Percentiles rank a stretch among this genome's conserved stretches.
These are phyloP conservation scores for Cyprinodon diabolis DNA, from an alignment of 2,797 vertebrate species.

Conservation along the genomic window DNA sequence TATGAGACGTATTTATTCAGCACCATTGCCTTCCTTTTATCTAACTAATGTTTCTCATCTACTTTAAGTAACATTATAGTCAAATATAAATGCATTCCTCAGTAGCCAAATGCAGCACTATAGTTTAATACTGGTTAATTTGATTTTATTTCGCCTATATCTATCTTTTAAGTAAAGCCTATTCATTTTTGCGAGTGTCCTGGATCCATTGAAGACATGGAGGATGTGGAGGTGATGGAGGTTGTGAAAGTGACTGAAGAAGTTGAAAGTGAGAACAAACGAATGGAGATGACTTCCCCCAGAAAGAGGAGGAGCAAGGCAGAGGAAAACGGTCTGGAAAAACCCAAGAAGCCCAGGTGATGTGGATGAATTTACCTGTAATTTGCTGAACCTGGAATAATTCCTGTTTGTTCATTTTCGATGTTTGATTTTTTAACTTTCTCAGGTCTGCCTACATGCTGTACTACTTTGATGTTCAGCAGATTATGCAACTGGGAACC, in stretches of 20 bases:
- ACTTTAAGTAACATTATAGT: background rate
- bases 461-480: slow-evolving; percentile 97
- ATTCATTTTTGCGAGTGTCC: background rate
- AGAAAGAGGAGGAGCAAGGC: slow-evolving; percentile 91
- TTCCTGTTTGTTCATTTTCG: background rate
- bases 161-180: background rate
- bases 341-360: slow-evolving; percentile 93
- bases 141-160: background rate
- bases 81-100: background rate
- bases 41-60: background rate
- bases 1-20: background rate
- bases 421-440: slow-evolving; percentile 22
- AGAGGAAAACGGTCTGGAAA: slow-evolving; percentile 82
- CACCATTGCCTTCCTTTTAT: background rate
- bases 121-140: background rate
- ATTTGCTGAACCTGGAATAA: background rate
- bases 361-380: background rate
- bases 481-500: slow-evolving; percentile 92
- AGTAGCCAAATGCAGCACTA: background rate
- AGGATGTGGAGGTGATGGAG: slow-evolving; percentile 85
- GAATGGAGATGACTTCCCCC: slow-evolving; percentile 82
- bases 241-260: slow-evolving; percentile 90
- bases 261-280: slow-evolving; percentile 86
- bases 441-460: slow-evolving; percentile 94
- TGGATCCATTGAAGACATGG: slow-evolving; percentile 57